Base-by-base conservation (phyloP, 1,140 invertebrate species). In the Musca domestica region DNA sequence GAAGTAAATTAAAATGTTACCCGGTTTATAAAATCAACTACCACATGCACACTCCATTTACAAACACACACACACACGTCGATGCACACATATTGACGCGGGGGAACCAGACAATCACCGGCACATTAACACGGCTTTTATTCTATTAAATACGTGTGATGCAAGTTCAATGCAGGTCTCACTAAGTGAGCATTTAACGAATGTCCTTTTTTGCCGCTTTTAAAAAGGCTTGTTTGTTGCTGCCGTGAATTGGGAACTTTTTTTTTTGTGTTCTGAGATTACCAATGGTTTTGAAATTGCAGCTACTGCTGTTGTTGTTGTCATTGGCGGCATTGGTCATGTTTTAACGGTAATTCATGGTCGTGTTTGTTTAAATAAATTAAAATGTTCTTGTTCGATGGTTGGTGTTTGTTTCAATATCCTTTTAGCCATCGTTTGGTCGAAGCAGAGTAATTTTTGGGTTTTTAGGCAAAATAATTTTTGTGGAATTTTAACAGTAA, bases 331-430 rank as follows among this genome's bases (percentile, higher is more conserved):
- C 76, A 76, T 74, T 73, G 77, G 75, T 74, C 77, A 77, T 79
- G 77, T 77, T 78, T 77, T 76, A 78, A 78, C 77, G 77, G 75
- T 78, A 79, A 78, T 78, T 79, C 77, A 76, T 78, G 75, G 73
- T 77, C 73, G 73, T 78, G 72, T 77, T 78, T 79, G 74, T 77
- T 25, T 61, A 61, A 61, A 61, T 30, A 19, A 61, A 61, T 61
- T 66, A 30, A 30, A 30, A 41, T 41, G 6, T 41, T 41, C 34
- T 41, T 41, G 34, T 41, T 41, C n/a, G n/a, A 9, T 41, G 6
- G 10, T 41, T 41, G 4, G 34, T 30, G 34, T 41, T 5, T 41
- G 12, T 41, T 30, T 30, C 27, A 30, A 25, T 41, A 22, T 19
- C 15, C 14, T 56, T 69, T 30, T 48, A 48, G 14, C 20, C 47